phyloP scores from a whole-genome alignment of 1,140 invertebrate genomes.

The Formica exsecta region DNA sequence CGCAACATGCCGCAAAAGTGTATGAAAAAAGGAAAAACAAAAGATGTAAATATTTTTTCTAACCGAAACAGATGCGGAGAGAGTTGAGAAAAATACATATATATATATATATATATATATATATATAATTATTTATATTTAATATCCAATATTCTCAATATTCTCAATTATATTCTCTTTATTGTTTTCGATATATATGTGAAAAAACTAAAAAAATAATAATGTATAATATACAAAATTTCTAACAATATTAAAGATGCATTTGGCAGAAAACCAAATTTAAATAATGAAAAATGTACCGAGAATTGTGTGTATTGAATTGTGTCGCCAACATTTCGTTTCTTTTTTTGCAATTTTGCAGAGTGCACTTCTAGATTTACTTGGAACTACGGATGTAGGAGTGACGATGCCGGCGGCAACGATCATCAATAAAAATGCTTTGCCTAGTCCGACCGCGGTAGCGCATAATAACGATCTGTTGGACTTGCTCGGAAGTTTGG shows the following conservation, averaged over 20 bases:
- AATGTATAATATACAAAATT: slow-evolving; percentile 8
- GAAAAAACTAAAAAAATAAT: background rate
- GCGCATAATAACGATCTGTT: slow-evolving; percentile 93
- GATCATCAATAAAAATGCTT: slow-evolving; percentile 87
- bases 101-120: too few species aligned
- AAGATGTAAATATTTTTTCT: slow-evolving; percentile 74
- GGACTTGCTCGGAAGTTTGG: slow-evolving; percentile 93
- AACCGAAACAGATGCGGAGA: slow-evolving; percentile 60
- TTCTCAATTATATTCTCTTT: too few species aligned
- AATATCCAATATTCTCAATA: too few species aligned
- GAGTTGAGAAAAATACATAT: slow-evolving; percentile 32
- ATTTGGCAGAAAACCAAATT: background rate
- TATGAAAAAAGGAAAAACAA: background rate
- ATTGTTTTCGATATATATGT: too few species aligned
- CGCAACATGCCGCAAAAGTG: slow-evolving; percentile 60
- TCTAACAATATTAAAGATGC: background rate
- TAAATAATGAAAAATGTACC: background rate
- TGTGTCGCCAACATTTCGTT: background rate
- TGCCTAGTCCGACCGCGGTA: slow-evolving; percentile 80
- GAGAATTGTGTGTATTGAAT: background rate
- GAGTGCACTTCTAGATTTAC: slow-evolving; percentile 92
- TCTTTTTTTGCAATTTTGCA: slow-evolving; percentile 77
- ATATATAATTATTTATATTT: too few species aligned
- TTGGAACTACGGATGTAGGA: slow-evolving; percentile 91
- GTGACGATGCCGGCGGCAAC: slow-evolving; percentile 86